A percentile compares a stretch with the other conserved stretches of the same genome.
Evolutionary conservation across 2,888 invertebrate genomes (phyloP).

Genomic region (Callosobruchus maculatus): DNA sequence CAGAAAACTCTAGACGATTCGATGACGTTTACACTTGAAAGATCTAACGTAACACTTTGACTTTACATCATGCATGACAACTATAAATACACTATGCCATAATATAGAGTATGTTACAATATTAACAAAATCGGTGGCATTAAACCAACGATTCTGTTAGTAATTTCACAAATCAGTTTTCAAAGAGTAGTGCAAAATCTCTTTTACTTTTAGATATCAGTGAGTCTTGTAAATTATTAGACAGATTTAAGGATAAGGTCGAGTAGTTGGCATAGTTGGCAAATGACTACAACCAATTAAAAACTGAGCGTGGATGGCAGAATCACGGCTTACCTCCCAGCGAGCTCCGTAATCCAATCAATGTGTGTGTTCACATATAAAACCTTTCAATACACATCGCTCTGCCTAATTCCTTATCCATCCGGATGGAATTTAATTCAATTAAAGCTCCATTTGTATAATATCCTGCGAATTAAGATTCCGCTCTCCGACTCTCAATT

Average conservation of each 20-base stretch:
- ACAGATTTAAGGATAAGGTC: neutral
- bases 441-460: neutral
- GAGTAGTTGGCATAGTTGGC: neutral
- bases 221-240: neutral
- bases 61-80: no score
- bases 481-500: slow-evolving; percentile 18
- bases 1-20: no score
- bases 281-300: neutral
- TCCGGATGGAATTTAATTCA: neutral
- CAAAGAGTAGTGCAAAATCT: no score
- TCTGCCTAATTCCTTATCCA: neutral
- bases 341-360: neutral
- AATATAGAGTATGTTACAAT: no score
- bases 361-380: neutral
- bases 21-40: no score
- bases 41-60: no score
- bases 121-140: no score
- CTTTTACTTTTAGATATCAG: no score
- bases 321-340: neutral
- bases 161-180: no score
- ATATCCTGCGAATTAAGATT: neutral
- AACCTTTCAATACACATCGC: neutral
- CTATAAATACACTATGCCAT: no score
- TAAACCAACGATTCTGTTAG: no score
- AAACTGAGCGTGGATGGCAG: neutral